These are phyloP conservation scores for Geococcyx californianus DNA, from an alignment of 2,113 vertebrate genomes.

Conservation along the genomic window DNA sequence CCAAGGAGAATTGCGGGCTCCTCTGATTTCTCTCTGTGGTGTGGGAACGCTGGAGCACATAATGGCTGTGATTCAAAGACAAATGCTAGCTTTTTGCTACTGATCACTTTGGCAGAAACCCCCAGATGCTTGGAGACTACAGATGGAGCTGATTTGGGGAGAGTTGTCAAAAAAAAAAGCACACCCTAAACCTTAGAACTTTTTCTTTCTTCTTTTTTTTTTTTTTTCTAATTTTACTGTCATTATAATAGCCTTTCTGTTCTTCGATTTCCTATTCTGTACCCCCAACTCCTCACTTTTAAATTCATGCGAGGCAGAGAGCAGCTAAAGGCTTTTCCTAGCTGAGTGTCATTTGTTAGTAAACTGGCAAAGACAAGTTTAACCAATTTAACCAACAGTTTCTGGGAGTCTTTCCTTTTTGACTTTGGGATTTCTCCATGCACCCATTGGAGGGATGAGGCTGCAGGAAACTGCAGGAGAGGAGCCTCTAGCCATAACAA, in stretches of 20 bases:
- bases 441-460: not conserved
- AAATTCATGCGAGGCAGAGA: not conserved
- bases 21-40: not conserved
- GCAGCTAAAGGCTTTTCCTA: not conserved
- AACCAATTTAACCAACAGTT: not conserved
- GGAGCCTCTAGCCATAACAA: not conserved
- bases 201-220: no score
- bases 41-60: slow-evolving; percentile 24
- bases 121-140: slow-evolving; percentile 24
- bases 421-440: not conserved
- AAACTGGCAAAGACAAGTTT: not conserved
- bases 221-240: not conserved
- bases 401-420: not conserved
- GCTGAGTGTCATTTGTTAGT: not conserved
- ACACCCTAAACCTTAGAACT: no score
- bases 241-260: not conserved
- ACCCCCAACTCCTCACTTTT: not conserved
- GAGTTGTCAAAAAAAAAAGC: not conserved
- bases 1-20: not conserved
- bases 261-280: not conserved
- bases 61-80: slow-evolving; percentile 24
- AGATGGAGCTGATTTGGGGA: slow-evolving; percentile 22
- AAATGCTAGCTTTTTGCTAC: slow-evolving; percentile 36
- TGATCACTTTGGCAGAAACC: slow-evolving; percentile 42
- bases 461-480: not conserved